Conservation (phyloP, 2,888 invertebrate genomes). For the Frankliniella intonsa region DNA sequence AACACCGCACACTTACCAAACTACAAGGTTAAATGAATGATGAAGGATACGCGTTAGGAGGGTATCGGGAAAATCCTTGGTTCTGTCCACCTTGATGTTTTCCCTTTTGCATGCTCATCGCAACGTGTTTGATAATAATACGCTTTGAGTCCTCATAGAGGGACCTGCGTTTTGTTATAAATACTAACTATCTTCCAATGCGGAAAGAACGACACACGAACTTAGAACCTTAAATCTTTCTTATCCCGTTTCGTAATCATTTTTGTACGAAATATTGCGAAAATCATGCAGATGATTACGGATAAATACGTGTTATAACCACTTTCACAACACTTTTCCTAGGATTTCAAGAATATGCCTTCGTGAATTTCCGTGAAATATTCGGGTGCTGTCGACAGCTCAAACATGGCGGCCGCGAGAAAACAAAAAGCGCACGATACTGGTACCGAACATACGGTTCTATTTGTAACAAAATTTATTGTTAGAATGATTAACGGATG, state of each 20-base stretch:
- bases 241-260: slow-evolving; percentile 30
- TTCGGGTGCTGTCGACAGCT: slow-evolving; percentile 25
- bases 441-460: background rate
- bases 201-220: slow-evolving; percentile 25
- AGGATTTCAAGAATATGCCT: slow-evolving; percentile 39
- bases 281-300: slow-evolving; percentile 37
- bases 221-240: slow-evolving; percentile 29
- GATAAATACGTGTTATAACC: slow-evolving; percentile 35
- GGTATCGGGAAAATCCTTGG: slow-evolving; percentile 19
- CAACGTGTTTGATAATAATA: slow-evolving; percentile 39
- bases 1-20: slow-evolving; percentile 24
- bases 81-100: slow-evolving; percentile 36
- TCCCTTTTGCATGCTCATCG: slow-evolving; percentile 41
- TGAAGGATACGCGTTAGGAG: slow-evolving; percentile 24
- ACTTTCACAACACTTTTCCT: slow-evolving; percentile 37
- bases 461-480: background rate
- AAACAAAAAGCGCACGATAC: background rate
- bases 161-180: slow-evolving; percentile 37
- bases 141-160: slow-evolving; percentile 41
- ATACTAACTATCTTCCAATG: slow-evolving; percentile 22
- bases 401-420: slow-evolving; percentile 16
- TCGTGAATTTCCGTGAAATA: slow-evolving; percentile 37
- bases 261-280: slow-evolving; percentile 32
- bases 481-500: too few relatives aligned
- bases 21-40: slow-evolving; percentile 27